Evolutionary conservation across 2,888 invertebrate species (phyloP), one percentile per base, ranked within the genome.

Genomic region (Phalangium opilio): DNA sequence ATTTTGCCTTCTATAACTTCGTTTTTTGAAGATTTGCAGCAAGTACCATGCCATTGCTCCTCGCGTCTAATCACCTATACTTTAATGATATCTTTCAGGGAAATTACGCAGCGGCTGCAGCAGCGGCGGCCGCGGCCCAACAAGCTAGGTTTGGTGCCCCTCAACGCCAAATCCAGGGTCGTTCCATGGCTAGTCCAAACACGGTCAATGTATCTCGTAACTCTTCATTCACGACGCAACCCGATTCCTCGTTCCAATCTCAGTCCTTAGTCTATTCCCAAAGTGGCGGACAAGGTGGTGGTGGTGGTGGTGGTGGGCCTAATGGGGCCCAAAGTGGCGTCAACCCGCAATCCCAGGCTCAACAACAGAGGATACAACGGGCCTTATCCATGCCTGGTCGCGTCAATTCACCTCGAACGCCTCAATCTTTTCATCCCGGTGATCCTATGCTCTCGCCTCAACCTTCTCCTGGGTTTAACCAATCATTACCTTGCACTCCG

Each of bases 131-230:
- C 48, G 49, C 54, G 46, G 45, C 50, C 51, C 50, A 49, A 35
- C 43, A 52, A 55, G 44, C 44, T 51, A 55, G 48, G 20, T 45
- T 52, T 18, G 42, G 48, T 43, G 41, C 48, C 27, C 57, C 50
- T 39, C 49, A 49, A 41, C 54, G 51, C 43, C 53, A 51, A 34
- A 45, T 47, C 27, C 38, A 55, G 8, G 51, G 58, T 14, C 67
- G 73, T 44, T 67, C 70, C 21, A 63, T 72, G 43, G 70, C 70
- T 50, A 73, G 72, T 64, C 43, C 54, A 43, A 40, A 47, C 39
- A 70, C 71, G 42, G 69, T 70, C 35, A 69, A 73, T 50, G 65
- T 44, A 18, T 52, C 73, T 44, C 67, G 74, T 56, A 75, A 74
- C 60, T 72, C 73, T 39, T 72, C 74, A 20, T 74, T 71, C 59